Evolutionary conservation across 2,113 vertebrate species (phyloP).

Genomic region (Phalacrocorax pelagicus): DNA sequence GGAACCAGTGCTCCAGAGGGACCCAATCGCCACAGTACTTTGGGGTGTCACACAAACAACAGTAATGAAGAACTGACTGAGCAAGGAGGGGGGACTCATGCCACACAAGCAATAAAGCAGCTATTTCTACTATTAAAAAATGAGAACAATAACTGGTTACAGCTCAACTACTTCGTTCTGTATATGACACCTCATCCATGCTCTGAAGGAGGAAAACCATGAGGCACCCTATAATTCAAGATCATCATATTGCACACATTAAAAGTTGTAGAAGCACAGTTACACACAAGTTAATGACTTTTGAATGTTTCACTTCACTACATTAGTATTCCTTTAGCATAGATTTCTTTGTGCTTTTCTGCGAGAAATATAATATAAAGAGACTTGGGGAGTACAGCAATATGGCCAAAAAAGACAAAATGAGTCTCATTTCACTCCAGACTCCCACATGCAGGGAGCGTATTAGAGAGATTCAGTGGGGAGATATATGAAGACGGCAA

Average conservation of each 20-base stretch:
- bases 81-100: background rate
- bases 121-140: background rate
- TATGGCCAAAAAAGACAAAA: constrained; percentile 55
- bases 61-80: background rate
- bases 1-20: background rate
- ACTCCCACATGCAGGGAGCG: constrained; percentile 35
- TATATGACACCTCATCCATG: background rate
- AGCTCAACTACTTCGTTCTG: background rate
- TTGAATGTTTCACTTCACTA: constrained; percentile 32
- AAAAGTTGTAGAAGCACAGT: constrained; percentile 28
- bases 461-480: constrained; percentile 18
- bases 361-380: constrained; percentile 34
- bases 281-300: constrained; percentile 54
- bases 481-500: constrained; percentile 20
- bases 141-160: background rate
- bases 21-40: background rate
- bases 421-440: constrained; percentile 44
- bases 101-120: background rate
- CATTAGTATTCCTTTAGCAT: constrained; percentile 57
- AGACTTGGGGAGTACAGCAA: constrained; percentile 46
- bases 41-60: accelerated
- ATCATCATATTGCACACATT: background rate
- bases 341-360: constrained; percentile 36
- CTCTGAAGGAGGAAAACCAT: constrained; percentile 10
- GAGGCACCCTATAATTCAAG: constrained; percentile 20